These are phyloP conservation scores for Dryobota labecula DNA, from an alignment of 2,888 invertebrate species.

Conservation along the genomic window DNA sequence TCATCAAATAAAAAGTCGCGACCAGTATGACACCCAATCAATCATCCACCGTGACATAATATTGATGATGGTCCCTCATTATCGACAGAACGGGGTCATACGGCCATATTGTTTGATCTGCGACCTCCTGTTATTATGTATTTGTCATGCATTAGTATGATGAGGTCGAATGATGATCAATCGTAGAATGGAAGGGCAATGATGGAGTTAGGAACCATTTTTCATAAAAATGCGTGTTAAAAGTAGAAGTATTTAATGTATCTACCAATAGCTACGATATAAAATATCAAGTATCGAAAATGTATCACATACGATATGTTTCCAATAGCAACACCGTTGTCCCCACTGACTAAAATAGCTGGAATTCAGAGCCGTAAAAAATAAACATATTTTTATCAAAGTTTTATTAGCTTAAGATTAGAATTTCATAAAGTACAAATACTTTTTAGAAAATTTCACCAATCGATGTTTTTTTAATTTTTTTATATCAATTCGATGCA, in stretches of 20 bases:
- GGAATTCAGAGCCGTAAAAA: no score
- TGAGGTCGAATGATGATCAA: constrained; percentile 26
- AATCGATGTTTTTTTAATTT: no score
- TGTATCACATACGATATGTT: no score
- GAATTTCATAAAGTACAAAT: no score
- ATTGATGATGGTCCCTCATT: constrained; percentile 43
- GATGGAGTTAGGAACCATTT: background rate
- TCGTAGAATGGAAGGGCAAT: background rate
- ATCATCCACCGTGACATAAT: constrained; percentile 40
- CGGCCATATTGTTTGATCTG: constrained; percentile 30
- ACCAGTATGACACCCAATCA: constrained; percentile 28
- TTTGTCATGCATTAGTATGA: constrained; percentile 50
- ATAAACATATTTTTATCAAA: no score
- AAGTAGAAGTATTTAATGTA: background rate
- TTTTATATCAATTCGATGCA: no score
- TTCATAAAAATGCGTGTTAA: background rate
- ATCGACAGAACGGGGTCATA: constrained; percentile 34
- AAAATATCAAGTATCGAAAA: background rate
- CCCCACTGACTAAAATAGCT: no score
- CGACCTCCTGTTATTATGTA: constrained; percentile 47
- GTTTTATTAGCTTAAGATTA: no score
- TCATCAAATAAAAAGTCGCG: background rate
- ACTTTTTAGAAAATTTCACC: no score
- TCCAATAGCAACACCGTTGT: no score
- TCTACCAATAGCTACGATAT: background rate